Percentiles rank a stretch among this genome's conserved stretches.
Evolutionary conservation across 2,888 invertebrate species (phyloP).

Genomic region (Rhagonycha lutea): DNA sequence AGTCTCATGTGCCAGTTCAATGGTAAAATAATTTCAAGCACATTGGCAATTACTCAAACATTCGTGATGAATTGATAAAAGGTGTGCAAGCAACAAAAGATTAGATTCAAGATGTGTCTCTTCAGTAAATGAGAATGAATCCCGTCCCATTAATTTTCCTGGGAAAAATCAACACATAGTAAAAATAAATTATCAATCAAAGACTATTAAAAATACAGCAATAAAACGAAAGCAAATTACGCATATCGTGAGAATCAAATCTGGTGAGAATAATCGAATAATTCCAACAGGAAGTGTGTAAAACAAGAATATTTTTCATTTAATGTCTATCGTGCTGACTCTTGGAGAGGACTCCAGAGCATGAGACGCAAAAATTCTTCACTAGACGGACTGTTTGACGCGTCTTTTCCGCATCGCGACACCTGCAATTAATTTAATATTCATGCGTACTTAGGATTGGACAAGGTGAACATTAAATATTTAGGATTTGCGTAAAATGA

Average conservation of each 20-base stretch:
- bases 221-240: neutral
- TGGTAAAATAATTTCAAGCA: neutral
- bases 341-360: neutral
- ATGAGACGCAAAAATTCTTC: conserved; percentile 4
- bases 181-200: neutral
- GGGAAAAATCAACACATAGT: neutral
- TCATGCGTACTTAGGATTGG: conserved; percentile 6
- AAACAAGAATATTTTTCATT: neutral
- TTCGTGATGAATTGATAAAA: neutral
- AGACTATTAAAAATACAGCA: neutral
- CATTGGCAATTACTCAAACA: neutral
- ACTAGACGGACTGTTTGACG: conserved; percentile 14
- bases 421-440: conserved; percentile 9
- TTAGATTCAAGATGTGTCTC: neutral
- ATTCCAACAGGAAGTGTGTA: neutral
- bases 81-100: neutral
- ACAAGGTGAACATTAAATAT: neutral
- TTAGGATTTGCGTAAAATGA: neutral
- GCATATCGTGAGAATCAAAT: neutral
- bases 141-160: neutral
- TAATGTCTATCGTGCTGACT: neutral
- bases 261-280: neutral
- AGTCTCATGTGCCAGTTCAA: neutral
- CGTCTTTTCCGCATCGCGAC: conserved; percentile 10
- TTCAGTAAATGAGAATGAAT: neutral